These are phyloP conservation scores for Drosophila barbarae DNA, from an alignment of 2,888 invertebrate genomes.

Conservation along the genomic window DNA sequence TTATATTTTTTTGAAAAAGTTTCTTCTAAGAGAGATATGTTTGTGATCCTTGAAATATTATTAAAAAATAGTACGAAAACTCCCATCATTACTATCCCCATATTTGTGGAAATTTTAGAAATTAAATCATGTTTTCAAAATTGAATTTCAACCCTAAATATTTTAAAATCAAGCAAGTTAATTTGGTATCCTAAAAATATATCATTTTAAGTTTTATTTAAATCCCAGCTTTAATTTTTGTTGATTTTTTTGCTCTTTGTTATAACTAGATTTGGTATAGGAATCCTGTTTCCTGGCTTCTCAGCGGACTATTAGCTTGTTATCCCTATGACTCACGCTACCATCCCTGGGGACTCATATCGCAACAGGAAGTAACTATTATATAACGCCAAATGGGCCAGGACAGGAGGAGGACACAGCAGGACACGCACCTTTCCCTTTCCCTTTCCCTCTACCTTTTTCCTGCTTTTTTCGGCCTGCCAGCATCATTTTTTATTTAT, in stretches of 20 bases:
- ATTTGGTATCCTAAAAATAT: not conserved
- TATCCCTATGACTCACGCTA: slow-evolving; percentile 41
- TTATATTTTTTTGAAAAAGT: not conserved
- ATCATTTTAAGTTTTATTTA: too few relatives aligned
- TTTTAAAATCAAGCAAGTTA: not conserved
- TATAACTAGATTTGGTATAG: not conserved
- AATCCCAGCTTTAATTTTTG: too few relatives aligned
- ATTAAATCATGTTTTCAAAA: not conserved
- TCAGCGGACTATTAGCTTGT: slow-evolving; percentile 7
- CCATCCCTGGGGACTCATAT: slow-evolving; percentile 40
- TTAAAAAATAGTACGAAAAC: not conserved
- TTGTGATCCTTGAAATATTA: not conserved
- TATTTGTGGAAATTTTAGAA: not conserved
- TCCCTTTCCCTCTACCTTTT: slow-evolving; percentile 13
- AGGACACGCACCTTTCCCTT: slow-evolving; percentile 59
- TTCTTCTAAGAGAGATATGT: not conserved
- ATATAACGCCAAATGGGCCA: slow-evolving; percentile 62
- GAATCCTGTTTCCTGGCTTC: not conserved
- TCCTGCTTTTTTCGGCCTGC: slow-evolving; percentile 26
- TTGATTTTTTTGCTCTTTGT: not conserved
- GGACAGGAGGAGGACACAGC: slow-evolving; percentile 1
- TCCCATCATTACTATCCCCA: too few relatives aligned
- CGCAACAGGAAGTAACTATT: slow-evolving; percentile 63
- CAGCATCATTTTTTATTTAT: slow-evolving; percentile 70
- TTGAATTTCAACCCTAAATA: not conserved